Evolutionary conservation across 2,797 vertebrate genomes (phyloP).

Genomic region (Cirrhinus molitorella): DNA sequence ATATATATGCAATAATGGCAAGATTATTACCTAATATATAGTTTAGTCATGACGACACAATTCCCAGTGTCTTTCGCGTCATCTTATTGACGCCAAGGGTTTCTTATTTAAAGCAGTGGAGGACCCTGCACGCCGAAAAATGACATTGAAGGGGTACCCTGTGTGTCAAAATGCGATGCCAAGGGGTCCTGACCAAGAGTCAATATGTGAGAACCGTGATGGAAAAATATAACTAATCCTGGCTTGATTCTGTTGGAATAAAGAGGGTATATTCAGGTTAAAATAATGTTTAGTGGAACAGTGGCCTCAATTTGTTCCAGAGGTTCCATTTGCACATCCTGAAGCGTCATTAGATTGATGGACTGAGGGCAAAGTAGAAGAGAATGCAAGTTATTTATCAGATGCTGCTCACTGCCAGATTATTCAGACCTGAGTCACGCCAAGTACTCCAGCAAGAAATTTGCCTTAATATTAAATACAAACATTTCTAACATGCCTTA

Average conservation of each 20-base stretch:
- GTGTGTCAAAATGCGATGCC: no score
- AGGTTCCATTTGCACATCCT: slow-evolving; percentile 13
- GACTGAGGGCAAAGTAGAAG: slow-evolving; percentile 20
- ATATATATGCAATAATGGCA: no score
- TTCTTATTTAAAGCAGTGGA: no score
- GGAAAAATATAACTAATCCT: slow-evolving; percentile 70
- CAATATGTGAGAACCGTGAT: no score
- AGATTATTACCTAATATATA: no score
- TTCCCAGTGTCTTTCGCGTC: no score
- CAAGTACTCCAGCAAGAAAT: slow-evolving; percentile 4
- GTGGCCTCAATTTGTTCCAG: slow-evolving; percentile 13
- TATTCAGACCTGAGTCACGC: slow-evolving; percentile 45
- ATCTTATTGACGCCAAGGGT: no score
- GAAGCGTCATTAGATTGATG: neutral
- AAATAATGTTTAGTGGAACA: slow-evolving; percentile 56
- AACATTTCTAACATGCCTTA: slow-evolving; percentile 47
- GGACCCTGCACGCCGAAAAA: no score
- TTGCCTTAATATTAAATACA: slow-evolving; percentile 10
- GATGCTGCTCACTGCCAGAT: neutral
- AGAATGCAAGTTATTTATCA: slow-evolving; percentile 20
- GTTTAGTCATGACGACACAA: no score
- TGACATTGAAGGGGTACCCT: no score
- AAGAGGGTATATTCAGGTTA: slow-evolving; percentile 63
- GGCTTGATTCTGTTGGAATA: slow-evolving; percentile 75
- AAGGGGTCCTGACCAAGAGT: no score